Conservation (phyloP, 2,797 vertebrate species). For the Leontocebus nigricollis region DNA sequence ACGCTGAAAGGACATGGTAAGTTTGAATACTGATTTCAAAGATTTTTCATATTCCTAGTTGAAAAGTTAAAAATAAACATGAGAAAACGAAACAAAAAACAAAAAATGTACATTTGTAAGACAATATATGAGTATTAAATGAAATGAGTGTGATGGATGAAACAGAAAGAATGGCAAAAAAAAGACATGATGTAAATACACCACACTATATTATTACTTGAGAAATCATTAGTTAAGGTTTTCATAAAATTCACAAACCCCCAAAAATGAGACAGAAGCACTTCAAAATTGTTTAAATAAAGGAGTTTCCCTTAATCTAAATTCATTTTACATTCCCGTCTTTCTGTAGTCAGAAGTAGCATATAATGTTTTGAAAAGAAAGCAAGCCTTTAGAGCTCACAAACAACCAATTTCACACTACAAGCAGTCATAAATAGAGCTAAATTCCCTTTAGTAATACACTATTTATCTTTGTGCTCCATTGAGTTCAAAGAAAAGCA, state of each 20-base stretch:
- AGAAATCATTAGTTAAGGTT: background rate
- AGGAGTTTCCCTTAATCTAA: conserved; percentile 24
- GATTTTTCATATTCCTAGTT: background rate
- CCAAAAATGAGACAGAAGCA: background rate
- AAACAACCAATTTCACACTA: conserved; percentile 87
- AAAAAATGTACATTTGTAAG: background rate
- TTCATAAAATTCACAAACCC: background rate
- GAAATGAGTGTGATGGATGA: background rate
- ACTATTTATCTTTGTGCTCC: conserved; percentile 86
- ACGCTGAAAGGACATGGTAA: background rate
- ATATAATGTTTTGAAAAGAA: conserved; percentile 75
- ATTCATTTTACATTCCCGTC: conserved; percentile 52
- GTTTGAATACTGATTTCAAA: background rate
- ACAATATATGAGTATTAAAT: background rate
- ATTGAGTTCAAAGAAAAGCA: conserved; percentile 85
- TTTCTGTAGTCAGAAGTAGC: conserved; percentile 63
- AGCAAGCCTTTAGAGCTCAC: conserved; percentile 80
- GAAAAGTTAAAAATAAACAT: background rate
- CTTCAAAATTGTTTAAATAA: conserved; percentile 25
- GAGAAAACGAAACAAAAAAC: background rate
- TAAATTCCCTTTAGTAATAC: conserved; percentile 86
- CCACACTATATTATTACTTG: background rate
- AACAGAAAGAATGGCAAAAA: background rate
- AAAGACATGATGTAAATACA: background rate
- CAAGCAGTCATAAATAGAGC: conserved; percentile 84